A percentile compares a stretch with the other conserved stretches of the same genome.
Evolutionary conservation across 2,113 vertebrate species (phyloP).

Genomic region (Nannospalax galili): DNA sequence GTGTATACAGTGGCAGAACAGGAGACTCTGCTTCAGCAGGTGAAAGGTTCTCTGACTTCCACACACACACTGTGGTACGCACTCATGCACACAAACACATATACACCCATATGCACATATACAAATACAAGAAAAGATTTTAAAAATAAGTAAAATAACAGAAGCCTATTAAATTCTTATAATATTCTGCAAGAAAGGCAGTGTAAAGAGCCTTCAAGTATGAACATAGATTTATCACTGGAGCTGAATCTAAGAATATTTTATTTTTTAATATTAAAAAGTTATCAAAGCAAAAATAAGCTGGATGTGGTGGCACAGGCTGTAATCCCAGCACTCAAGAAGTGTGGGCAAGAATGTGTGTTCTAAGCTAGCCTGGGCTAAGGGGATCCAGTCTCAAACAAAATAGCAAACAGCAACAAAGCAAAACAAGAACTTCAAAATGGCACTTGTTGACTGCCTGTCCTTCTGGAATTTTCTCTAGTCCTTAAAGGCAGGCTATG

Average conservation of each 20-base stretch:
- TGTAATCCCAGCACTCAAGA: neutral
- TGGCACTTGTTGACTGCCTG: neutral
- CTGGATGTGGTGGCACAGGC: neutral
- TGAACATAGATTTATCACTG: neutral
- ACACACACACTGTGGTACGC: no score
- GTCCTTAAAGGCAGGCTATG: neutral
- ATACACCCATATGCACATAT: no score
- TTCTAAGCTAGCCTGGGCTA: neutral
- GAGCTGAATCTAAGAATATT: neutral
- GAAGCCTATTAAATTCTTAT: neutral
- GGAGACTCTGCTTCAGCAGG: neutral
- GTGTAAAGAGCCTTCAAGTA: neutral
- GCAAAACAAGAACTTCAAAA: neutral
- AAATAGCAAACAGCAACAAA: neutral
- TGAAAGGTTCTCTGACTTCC: neutral
- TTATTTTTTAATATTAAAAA: slow-evolving; percentile 38
- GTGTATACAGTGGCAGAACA: neutral
- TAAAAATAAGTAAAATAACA: neutral
- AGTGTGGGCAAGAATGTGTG: neutral
- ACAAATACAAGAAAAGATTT: neutral
- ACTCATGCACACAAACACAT: neutral
- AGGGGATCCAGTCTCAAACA: neutral
- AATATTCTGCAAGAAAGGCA: neutral
- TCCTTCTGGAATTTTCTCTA: neutral
- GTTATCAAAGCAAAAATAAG: neutral